phyloP scores from a whole-genome alignment of 2,113 vertebrate genomes.

The Dasypus novemcinctus region DNA sequence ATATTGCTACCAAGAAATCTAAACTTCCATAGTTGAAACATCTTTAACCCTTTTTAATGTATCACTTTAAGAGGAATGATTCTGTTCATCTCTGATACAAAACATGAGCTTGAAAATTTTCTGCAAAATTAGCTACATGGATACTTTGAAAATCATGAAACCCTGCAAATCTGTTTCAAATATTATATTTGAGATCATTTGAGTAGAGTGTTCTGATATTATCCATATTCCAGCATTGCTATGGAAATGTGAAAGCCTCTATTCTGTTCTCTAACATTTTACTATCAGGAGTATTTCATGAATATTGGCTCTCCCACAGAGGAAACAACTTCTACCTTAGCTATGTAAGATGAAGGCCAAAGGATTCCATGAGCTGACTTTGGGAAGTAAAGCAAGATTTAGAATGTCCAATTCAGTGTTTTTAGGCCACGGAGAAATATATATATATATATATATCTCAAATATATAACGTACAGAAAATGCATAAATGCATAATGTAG shows the following conservation, averaged over 20 bases:
- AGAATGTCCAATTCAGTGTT: background rate
- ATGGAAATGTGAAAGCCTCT: background rate
- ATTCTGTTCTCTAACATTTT: background rate
- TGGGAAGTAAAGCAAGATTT: background rate
- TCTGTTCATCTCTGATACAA: background rate
- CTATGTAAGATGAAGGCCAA: background rate
- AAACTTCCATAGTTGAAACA: background rate
- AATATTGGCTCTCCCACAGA: background rate
- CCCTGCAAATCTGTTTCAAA: background rate
- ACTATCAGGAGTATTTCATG: background rate
- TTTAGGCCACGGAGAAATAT: background rate
- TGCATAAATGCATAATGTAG: too few species aligned
- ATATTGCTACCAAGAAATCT: slow-evolving; percentile 4
- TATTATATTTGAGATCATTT: background rate
- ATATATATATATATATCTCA: background rate
- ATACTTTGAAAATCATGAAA: slow-evolving; percentile 1
- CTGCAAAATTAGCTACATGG: background rate
- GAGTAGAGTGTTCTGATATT: background rate
- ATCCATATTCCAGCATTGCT: background rate
- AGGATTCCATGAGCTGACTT: background rate
- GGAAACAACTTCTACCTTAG: background rate
- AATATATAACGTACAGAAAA: background rate
- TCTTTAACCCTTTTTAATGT: background rate
- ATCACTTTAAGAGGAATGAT: background rate
- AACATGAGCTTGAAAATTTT: background rate